A percentile compares a stretch with the other conserved stretches of the same genome.
These are phyloP conservation scores for Pseudorasbora parva DNA, from an alignment of 2,113 vertebrate species.

Conservation along the genomic window DNA sequence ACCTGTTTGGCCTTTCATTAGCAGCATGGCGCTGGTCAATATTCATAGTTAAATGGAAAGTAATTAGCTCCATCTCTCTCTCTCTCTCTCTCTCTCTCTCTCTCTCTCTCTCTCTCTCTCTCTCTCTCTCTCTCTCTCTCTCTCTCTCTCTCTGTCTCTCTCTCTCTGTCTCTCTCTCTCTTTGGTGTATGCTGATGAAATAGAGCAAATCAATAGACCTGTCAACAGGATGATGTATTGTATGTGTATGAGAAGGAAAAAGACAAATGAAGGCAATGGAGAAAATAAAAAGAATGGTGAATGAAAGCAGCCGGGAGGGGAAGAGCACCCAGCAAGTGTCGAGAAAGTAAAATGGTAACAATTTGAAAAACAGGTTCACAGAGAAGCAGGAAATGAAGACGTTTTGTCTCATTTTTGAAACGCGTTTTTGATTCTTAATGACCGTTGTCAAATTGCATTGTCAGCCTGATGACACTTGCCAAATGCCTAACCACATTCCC, in stretches of 20 bases:
- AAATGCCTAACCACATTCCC: not conserved
- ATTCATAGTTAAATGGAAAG: slow-evolving; percentile 39
- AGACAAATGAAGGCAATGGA: slow-evolving; percentile 29
- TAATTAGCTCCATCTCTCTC: slow-evolving; percentile 53
- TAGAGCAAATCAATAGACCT: slow-evolving; percentile 32
- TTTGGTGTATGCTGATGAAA: slow-evolving; percentile 31
- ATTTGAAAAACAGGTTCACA: not conserved
- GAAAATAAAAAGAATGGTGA: not conserved
- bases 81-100: too few species aligned
- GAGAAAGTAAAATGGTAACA: slow-evolving; percentile 3
- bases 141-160: too few species aligned
- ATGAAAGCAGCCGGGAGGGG: not conserved
- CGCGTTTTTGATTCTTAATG: too few species aligned
- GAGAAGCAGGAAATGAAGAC: not conserved
- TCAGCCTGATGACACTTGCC: not conserved
- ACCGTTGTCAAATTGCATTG: not conserved
- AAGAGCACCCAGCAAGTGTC: slow-evolving; percentile 1
- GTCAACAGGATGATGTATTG: slow-evolving; percentile 26
- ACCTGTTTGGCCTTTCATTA: slow-evolving; percentile 52
- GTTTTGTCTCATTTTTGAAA: not conserved
- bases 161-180: too few species aligned
- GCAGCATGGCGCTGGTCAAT: slow-evolving; percentile 33
- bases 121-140: too few species aligned
- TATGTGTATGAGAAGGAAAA: slow-evolving; percentile 2
- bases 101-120: too few species aligned